These are phyloP conservation scores for Pseudorhombus dupliciocellatus DNA, from an alignment of 2,113 vertebrate species.

Conservation along the genomic window DNA sequence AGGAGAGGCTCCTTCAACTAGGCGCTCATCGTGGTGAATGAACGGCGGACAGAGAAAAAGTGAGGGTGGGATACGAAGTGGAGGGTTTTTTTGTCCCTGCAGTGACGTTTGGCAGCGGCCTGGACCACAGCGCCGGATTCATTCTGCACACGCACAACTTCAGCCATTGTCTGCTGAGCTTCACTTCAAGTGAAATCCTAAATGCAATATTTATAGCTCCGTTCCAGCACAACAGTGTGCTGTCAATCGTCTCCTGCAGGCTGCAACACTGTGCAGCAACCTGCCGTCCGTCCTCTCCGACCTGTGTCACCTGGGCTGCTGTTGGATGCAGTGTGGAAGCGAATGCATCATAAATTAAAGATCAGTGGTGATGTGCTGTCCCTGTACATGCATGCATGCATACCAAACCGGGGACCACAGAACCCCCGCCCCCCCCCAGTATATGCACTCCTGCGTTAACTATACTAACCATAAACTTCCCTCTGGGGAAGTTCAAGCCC, in stretches of 20 bases:
- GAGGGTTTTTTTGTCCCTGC: slow-evolving; percentile 49
- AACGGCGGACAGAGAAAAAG: slow-evolving; percentile 60
- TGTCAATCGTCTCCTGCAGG: slow-evolving; percentile 70
- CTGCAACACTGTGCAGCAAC: slow-evolving; percentile 16
- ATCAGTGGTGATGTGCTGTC: neutral
- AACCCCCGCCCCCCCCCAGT: neutral
- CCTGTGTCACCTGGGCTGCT: neutral
- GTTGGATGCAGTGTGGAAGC: neutral
- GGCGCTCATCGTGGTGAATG: slow-evolving; percentile 82
- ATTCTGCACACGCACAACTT: slow-evolving; percentile 82
- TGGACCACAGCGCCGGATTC: slow-evolving; percentile 50
- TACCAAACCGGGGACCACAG: slow-evolving; percentile 23
- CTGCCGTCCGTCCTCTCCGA: neutral
- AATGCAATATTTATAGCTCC: slow-evolving; percentile 68
- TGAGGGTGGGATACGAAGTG: slow-evolving; percentile 78
- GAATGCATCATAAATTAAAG: neutral
- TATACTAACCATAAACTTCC: slow-evolving; percentile 46
- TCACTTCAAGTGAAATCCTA: slow-evolving; percentile 53
- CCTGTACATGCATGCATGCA: slow-evolving; percentile 25
- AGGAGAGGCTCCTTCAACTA: slow-evolving; percentile 76
- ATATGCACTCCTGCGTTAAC: slow-evolving; percentile 8
- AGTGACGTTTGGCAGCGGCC: slow-evolving; percentile 77
- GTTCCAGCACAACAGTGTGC: slow-evolving; percentile 57
- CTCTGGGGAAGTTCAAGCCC: slow-evolving; percentile 61
- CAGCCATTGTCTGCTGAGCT: slow-evolving; percentile 71